Base-by-base conservation (phyloP, 2,113 vertebrate genomes). In the Mobula hypostoma region DNA sequence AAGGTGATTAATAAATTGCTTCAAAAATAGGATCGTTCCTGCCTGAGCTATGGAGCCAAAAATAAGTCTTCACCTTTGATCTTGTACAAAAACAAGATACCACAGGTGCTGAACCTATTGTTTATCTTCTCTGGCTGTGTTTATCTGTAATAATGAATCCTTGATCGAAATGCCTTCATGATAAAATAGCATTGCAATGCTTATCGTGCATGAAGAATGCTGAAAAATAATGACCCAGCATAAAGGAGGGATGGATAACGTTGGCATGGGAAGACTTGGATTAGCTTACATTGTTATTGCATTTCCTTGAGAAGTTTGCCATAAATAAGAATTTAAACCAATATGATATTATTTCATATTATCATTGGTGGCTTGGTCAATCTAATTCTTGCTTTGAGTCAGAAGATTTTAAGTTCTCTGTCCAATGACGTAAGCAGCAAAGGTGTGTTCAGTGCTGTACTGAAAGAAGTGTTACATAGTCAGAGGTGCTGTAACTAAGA, bases 171-270 rank as follows among this genome's bases (percentile, higher is more conserved):
- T 40, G 27, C 7, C 32, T 12, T 9, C 68, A 90, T n/a, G 32
- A n/a, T 90, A 7, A 90, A 68, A 90, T 32, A 68, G 6, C 15
- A 63, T 90, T 66, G 85, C 29, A 68, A 32, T 58, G 8, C 48
- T 58, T n/a, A 79, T 79, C n/a, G 36, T 79, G 77, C n/a, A 7
- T 90, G 85, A 90, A n/a, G 85, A 85, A 90, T 90, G 5, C 63
- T 90, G 29, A 29, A 32, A 90, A 66, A 90, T 32, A 3, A 19
- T 17, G 32, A 14, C 15, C 15, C 29, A 66, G 14, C 29, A 32
- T n/a, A 56, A 74, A 76, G 11, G 70, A 93, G 21, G 21, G 66
- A 74, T 93, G 40, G 40, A 66, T 66, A 88, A n/a, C 58, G 2
- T 66, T 32, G 29, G 21, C 12, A 56, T 76, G 91, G 40, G 27